A percentile compares a stretch with the other conserved stretches of the same genome.
Conservation (phyloP, 2,797 vertebrate genomes). For the Molossus alvarezi region DNA sequence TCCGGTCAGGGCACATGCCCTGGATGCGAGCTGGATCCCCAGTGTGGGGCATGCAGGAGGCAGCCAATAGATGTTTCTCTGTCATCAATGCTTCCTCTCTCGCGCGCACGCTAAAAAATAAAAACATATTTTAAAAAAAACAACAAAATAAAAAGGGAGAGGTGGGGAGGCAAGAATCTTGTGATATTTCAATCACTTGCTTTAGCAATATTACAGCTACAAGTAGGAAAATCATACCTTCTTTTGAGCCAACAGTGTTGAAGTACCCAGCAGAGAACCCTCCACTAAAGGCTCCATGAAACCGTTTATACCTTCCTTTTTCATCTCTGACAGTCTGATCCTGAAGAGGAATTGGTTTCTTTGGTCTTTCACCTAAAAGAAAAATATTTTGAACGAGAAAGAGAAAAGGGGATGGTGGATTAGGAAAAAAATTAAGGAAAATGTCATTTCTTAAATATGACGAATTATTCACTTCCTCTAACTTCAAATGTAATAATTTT, state of each 20-base stretch:
- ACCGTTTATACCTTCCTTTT: constrained; percentile 95
- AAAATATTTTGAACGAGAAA: neutral
- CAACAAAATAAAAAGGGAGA: neutral
- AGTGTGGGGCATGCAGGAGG: no score
- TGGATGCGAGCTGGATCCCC: no score
- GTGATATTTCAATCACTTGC: neutral
- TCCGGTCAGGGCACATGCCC: no score
- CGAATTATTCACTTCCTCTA: constrained; percentile 6
- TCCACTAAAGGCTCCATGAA: constrained; percentile 98
- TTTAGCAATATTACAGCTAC: neutral
- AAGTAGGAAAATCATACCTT: constrained; percentile 92
- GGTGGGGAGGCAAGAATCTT: neutral
- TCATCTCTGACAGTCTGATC: constrained; percentile 98
- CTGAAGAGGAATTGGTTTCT: constrained; percentile 95
- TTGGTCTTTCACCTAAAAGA: constrained; percentile 93
- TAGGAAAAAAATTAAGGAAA: neutral
- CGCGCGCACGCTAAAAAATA: no score
- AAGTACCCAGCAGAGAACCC: constrained; percentile 98
- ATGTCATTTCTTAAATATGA: constrained; percentile 23
- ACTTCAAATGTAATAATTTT: constrained; percentile 23
- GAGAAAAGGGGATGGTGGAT: neutral
- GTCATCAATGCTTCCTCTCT: no score
- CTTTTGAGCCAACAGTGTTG: constrained; percentile 97
- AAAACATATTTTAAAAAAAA: no score
- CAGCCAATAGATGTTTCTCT: no score